Percentiles rank a stretch among this genome's conserved stretches.
Conservation (phyloP, 92 coral and sea anemone genomes). For the Parazoanthus darwini region DNA sequence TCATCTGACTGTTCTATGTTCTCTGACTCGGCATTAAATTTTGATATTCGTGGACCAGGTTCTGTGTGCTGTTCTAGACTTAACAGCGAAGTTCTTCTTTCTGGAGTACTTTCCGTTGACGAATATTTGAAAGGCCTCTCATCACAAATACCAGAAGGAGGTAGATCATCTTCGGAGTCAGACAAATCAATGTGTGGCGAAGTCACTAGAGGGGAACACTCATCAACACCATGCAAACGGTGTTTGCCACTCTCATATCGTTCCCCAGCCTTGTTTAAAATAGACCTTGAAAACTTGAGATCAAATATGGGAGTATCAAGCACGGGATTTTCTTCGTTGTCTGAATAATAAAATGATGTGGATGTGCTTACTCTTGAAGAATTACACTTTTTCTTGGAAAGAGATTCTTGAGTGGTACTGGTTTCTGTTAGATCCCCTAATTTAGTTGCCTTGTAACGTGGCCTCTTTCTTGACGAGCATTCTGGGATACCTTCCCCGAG, state of each 20-base stretch:
- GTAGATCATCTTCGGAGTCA: constrained; percentile 29
- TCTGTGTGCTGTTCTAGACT: neutral
- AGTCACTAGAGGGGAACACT: neutral
- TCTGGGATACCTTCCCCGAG: neutral
- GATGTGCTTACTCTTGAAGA: neutral
- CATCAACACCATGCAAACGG: neutral
- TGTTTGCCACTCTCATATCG: neutral
- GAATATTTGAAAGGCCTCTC: neutral
- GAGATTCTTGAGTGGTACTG: neutral
- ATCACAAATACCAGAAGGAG: neutral
- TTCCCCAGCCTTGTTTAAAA: neutral
- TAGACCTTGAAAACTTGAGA: neutral
- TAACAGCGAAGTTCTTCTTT: neutral
- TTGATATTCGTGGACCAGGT: neutral
- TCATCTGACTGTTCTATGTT: neutral
- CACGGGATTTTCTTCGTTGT: neutral
- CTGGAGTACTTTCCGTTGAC: neutral
- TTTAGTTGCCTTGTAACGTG: neutral
- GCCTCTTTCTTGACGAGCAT: constrained; percentile 5
- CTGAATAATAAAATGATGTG: neutral
- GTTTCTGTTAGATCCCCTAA: neutral
- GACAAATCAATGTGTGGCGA: neutral
- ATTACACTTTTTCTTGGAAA: constrained; percentile 12
- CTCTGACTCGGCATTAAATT: neutral
- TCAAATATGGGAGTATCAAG: neutral